A percentile compares a stretch with the other conserved stretches of the same genome.
Conservation (phyloP, 2,888 invertebrate genomes). For the Eupithecia dodoneata region DNA sequence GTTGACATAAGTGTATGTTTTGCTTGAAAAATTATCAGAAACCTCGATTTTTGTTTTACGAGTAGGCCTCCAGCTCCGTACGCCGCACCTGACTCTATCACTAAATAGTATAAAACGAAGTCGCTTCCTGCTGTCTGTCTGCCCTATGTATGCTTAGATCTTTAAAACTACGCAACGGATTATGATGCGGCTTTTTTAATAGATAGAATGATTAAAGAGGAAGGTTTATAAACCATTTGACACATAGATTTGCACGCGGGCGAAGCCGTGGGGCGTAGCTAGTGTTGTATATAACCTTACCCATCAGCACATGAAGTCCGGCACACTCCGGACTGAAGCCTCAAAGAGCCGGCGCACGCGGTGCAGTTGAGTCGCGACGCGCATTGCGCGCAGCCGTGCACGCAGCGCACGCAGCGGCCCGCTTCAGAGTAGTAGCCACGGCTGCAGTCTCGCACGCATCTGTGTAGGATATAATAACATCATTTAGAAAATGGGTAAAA, state of each 20-base stretch:
- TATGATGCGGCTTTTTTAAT: no score
- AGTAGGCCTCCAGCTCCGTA: background rate
- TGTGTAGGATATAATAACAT: constrained; percentile 46
- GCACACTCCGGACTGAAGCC: constrained; percentile 93
- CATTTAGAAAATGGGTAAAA: background rate
- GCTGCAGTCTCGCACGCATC: constrained; percentile 91
- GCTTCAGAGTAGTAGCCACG: constrained; percentile 89
- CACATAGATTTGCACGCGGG: no score
- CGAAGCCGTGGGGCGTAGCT: no score
- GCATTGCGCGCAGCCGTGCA: constrained; percentile 91
- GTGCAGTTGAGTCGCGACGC: constrained; percentile 92
- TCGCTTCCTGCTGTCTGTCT: no score
- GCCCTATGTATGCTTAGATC: no score
- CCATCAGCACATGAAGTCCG: constrained; percentile 89
- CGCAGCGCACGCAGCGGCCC: constrained; percentile 90
- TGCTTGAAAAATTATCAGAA: no score
- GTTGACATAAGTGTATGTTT: no score
- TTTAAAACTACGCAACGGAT: no score
- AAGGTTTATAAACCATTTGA: no score
- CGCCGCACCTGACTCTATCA: background rate
- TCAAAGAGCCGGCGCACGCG: constrained; percentile 89
- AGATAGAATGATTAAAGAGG: no score
- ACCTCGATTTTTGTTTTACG: no score
- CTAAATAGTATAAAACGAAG: no score
- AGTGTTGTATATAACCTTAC: constrained; percentile 48